Base-by-base conservation (phyloP, 2,888 invertebrate species). In the Caenorhabditis parvicauda region DNA sequence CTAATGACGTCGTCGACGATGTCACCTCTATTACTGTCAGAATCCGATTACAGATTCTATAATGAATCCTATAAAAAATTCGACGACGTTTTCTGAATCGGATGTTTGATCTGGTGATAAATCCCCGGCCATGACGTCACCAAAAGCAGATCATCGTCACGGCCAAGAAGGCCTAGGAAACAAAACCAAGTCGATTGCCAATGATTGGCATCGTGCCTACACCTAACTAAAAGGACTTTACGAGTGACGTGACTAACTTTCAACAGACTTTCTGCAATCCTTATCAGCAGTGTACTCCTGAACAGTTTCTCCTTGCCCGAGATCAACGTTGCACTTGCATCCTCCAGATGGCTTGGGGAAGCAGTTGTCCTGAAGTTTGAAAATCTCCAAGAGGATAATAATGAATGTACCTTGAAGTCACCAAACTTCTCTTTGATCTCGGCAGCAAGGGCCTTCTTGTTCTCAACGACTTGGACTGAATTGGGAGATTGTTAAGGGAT, bases 291-390 rank as follows among this genome's bases (percentile, higher is more conserved):
- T 43, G 60, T 46, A 72, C 38, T 68, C 68, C 25, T 47, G 51
- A 12, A 70, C 70, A n/a, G 52, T 50, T 42, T 72, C 70, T 17
- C 72, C 72, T n/a, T 69, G 64, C 45, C 72, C 72, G 7, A 65
- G 41, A 37, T 72, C 69, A 1, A 72, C 72, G 41, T 68, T 67
- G 47, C 72, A 72, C 42, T 70, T 70, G 59, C 72, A 72, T 37
- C 72, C 72, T 7, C 72, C 72, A n/a, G 65, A 65, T 38, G 72
- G 72, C 54, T 63, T 64, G 22, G 72, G 67, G 61, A 72, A 72
- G 42, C 72, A 72, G 64, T 72, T 72, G n/a, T 72, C 72, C 64
- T 64, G 50, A 49, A 49, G 38, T 38, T 38, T 4, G 3, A 6
- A 38, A 19, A 3, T 3, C 17, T 19, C 17, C 17, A 19, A 5